These are phyloP conservation scores for Galemys pyrenaicus DNA, from an alignment of 2,113 vertebrate species.

Conservation along the genomic window DNA sequence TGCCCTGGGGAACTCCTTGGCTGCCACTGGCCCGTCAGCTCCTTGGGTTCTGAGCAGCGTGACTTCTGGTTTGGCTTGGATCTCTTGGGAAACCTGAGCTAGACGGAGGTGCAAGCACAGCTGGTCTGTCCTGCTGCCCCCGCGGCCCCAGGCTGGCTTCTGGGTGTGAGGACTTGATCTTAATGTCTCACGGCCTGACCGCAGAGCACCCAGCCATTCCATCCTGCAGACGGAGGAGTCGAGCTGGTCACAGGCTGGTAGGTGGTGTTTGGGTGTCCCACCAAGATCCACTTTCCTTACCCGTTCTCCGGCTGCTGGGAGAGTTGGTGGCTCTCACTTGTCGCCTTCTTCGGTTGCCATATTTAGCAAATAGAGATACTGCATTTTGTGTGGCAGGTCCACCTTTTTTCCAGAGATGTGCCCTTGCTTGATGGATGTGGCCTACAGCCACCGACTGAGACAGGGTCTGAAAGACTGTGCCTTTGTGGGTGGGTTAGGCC, in stretches of 20 bases:
- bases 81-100: not conserved
- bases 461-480: not conserved
- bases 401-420: not conserved
- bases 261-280: not conserved
- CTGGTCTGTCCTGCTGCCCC: not conserved
- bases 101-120: not conserved
- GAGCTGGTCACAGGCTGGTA: not conserved
- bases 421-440: not conserved
- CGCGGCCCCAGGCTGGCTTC: not conserved
- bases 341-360: not conserved
- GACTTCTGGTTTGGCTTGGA: not conserved
- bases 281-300: not conserved
- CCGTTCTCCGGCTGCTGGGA: not conserved
- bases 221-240: not conserved
- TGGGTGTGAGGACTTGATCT: not conserved
- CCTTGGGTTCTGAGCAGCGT: not conserved
- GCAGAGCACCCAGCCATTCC: not conserved
- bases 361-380: slow-evolving; percentile 9
- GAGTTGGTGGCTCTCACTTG: not conserved
- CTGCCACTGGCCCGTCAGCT: not conserved
- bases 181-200: not conserved
- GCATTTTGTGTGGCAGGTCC: not conserved
- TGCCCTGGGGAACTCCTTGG: not conserved
- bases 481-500: not conserved
- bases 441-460: not conserved